These are phyloP conservation scores for Megamerina dolium DNA, from an alignment of 2,888 invertebrate species.

Conservation along the genomic window DNA sequence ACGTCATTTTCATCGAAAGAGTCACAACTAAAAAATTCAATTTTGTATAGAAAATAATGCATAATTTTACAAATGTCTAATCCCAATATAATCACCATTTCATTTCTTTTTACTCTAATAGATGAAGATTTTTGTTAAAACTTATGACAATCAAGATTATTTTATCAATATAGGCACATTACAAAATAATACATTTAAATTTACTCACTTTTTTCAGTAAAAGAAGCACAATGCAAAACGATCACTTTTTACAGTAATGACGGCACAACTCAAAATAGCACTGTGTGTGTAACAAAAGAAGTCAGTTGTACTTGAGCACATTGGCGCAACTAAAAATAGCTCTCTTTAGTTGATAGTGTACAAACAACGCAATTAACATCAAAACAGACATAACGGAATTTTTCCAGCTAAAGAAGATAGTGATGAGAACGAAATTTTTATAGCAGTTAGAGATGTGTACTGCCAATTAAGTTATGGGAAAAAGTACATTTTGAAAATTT, in stretches of 20 bases:
- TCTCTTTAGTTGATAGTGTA: constrained; percentile 7
- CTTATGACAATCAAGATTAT: constrained; percentile 5
- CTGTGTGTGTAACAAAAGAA: neutral
- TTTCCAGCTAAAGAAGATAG: constrained; percentile 4
- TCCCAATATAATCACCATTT: constrained; percentile 8
- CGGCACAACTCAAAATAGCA: neutral
- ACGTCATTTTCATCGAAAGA: constrained; percentile 12
- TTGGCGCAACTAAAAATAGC: constrained; percentile 6
- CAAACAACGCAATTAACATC: constrained; percentile 3
- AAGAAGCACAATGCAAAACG: constrained; percentile 7
- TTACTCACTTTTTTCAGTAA: constrained; percentile 2
- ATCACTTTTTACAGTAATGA: constrained; percentile 6
- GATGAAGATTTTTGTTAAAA: constrained; percentile 7
- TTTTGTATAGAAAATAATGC: constrained; percentile 13
- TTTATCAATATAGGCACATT: constrained; percentile 4
- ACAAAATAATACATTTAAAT: constrained; percentile 4
- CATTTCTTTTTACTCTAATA: constrained; percentile 7
- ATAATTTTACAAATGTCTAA: constrained; percentile 9
- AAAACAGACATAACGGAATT: constrained; percentile 1
- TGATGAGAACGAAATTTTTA: constrained; percentile 6
- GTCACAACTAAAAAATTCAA: constrained; percentile 13
- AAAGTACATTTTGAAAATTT: neutral
- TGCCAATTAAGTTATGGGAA: constrained; percentile 2
- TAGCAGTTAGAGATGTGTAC: constrained; percentile 5
- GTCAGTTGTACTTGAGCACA: neutral